Conservation (phyloP, 2,113 vertebrate genomes). For the Holacanthus passer region DNA sequence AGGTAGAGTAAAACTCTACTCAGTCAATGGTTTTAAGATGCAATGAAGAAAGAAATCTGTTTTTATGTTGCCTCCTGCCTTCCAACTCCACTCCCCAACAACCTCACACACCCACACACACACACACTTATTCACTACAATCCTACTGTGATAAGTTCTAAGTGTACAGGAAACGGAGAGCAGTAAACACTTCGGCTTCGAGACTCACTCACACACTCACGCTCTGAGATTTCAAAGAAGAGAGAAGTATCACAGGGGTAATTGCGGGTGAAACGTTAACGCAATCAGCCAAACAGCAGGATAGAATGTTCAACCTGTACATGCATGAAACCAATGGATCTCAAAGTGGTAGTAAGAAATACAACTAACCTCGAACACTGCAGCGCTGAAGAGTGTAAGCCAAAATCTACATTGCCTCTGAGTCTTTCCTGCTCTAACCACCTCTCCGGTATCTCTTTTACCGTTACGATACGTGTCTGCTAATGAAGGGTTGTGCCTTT, state of each 20-base stretch:
- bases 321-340: background rate
- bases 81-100: background rate
- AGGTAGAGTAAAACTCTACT: background rate
- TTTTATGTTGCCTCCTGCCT: background rate
- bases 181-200: constrained; percentile 39
- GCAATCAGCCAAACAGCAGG: background rate
- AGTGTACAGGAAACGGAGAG: constrained; percentile 47
- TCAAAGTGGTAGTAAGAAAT: constrained; percentile 9
- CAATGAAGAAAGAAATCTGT: constrained; percentile 1
- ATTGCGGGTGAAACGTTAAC: background rate
- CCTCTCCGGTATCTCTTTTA: constrained; percentile 29
- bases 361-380: constrained; percentile 34
- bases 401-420: constrained; percentile 12
- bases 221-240: background rate
- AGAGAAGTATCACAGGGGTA: background rate
- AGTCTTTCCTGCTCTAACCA: constrained; percentile 18
- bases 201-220: background rate
- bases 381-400: background rate
- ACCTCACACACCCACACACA: constrained; percentile 4
- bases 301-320: background rate
- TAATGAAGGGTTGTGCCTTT: constrained; percentile 31
- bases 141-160: constrained; percentile 22
- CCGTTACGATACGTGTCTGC: constrained; percentile 38
- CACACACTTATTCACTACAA: constrained; percentile 3
- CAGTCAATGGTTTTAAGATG: background rate